Conservation (phyloP, 2,797 vertebrate genomes). For the Pseudomugil gertrudae region DNA sequence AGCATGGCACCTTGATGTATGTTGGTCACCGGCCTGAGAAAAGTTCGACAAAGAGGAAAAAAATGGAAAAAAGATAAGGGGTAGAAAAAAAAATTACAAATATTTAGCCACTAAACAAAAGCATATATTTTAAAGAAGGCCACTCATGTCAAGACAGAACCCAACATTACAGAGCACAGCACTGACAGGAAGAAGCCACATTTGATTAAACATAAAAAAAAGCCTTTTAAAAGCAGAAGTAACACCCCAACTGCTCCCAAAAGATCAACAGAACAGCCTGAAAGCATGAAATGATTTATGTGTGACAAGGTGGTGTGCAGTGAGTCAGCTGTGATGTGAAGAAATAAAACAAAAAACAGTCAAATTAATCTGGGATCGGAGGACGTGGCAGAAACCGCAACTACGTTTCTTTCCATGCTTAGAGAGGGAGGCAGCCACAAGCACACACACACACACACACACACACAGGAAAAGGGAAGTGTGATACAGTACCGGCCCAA, state of each 20-base stretch:
- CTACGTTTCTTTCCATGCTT: slow-evolving; percentile 73
- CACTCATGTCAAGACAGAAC: slow-evolving; percentile 55
- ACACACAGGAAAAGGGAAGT: slow-evolving; percentile 78
- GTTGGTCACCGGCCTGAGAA: slow-evolving; percentile 87
- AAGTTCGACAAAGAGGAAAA: slow-evolving; percentile 18
- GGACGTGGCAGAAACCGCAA: slow-evolving; percentile 66
- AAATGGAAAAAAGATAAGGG: slow-evolving; percentile 38
- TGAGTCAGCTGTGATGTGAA: slow-evolving; percentile 59
- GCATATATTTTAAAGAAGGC: slow-evolving; percentile 21
- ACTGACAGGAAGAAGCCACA: slow-evolving; percentile 69
- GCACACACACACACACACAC: slow-evolving; percentile 54
- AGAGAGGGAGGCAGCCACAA: slow-evolving; percentile 69
- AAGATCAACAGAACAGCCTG: slow-evolving; percentile 66
- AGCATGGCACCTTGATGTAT: slow-evolving; percentile 91
- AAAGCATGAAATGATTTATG: slow-evolving; percentile 73
- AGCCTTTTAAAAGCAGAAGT: slow-evolving; percentile 65
- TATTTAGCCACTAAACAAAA: slow-evolving; percentile 26
- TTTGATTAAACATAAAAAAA: slow-evolving; percentile 33
- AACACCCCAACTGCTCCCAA: slow-evolving; percentile 52
- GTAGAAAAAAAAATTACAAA: slow-evolving; percentile 26
- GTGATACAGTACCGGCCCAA: slow-evolving; percentile 88
- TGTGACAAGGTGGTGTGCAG: slow-evolving; percentile 67
- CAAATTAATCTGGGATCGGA: slow-evolving; percentile 53
- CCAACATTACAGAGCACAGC: slow-evolving; percentile 67
- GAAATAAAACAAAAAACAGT: slow-evolving; percentile 44